Evolutionary conservation across 1,140 invertebrate genomes (phyloP), one percentile per base, ranked within the genome.

Genomic region (Trigoniulus corallinus): DNA sequence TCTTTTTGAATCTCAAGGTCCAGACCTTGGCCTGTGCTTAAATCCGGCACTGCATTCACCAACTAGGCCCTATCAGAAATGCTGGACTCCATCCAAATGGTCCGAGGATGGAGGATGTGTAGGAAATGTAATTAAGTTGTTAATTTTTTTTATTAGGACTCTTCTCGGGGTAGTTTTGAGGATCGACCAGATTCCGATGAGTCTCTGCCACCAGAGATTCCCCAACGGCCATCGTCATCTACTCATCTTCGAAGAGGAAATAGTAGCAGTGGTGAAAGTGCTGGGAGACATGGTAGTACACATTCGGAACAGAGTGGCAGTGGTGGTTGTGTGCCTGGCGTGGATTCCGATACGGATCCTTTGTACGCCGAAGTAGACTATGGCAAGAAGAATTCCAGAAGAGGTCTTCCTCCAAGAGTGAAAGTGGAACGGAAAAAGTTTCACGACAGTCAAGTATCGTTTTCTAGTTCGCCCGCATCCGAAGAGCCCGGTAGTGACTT

Each of bases 111-210:
- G n/a, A n/a, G n/a, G n/a, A n/a, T n/a, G n/a, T n/a, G n/a, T n/a
- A n/a, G n/a, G n/a, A n/a, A n/a, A n/a, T n/a, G n/a, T n/a, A n/a
- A n/a, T n/a, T n/a, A n/a, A n/a, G n/a, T n/a, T 47, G 12, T 24
- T 47, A n/a, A n/a, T 47, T 23, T 7, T 7, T 27, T 47, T 21
- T 13, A 51, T n/a, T 46, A 69, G 65, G 67, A 69, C 51, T 68
- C 66, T 2, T 67, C 66, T 1, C 54, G 66, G 13, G 66, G 66
- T 7, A 68, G 67, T 51, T 64, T 61, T 40, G 67, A 68, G 50
- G 67, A 67, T 25, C 55, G 61, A 40, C 57, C 57, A 24, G 62
- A 60, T 41, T 65, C 63, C 43, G 64, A 65, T 52, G 65, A 64
- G 41, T 64, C 61, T 55, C 57, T 62, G 7, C 60, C 63, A 18